Base-by-base conservation (phyloP, 53 echinoderm and acorn worm species). In the Henricia sp. region DNA sequence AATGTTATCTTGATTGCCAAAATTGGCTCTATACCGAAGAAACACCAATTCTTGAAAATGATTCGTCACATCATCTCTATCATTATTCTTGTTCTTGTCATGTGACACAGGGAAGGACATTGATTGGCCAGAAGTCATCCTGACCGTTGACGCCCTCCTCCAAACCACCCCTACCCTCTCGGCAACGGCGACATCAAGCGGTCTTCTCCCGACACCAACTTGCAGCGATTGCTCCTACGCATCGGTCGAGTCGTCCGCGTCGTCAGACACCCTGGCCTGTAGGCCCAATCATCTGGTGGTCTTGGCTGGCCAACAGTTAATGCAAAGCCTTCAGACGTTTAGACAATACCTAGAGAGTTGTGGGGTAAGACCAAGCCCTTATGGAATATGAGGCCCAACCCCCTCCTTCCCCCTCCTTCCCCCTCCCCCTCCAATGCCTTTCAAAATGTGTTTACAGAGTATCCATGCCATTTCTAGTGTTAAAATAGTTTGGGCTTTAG, bases 281-380 rank as follows among this genome's bases (percentile, higher is more conserved):
- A 84, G 87, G 16, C 95, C 95, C 28, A 87, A 86, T 16, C 93
- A 95, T 52, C 67, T 95, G 41, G 95, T 93, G 25, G 56, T 71
- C 0, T 84, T 95, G 12, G 95, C 95, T 26, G 86, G 93, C 25
- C 73, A 92, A 36, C 95, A 95, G 82, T 68, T 91, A 3, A 52
- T 84, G 20, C 83, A 71, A 21, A 53, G 82, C 63, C 67, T 84
- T 24, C 68, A 44, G 36, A 80, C 60, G 33, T 84, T 95, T 6
- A 72, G 69, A 62, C 87, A 77, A 50, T 84, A 83, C 51, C 58
- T 95, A 28, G 77, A 23, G 8, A 64, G 65, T n/a, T 51, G 52
- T 3, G 70, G 28, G 6, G 34, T 73, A 2, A 52, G 75, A 30
- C 16, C 38, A 19, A 17, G 19, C 19, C 48, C 48, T 8, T 8